Conservation (phyloP, 2,113 vertebrate genomes). For the Charadrius vociferus region DNA sequence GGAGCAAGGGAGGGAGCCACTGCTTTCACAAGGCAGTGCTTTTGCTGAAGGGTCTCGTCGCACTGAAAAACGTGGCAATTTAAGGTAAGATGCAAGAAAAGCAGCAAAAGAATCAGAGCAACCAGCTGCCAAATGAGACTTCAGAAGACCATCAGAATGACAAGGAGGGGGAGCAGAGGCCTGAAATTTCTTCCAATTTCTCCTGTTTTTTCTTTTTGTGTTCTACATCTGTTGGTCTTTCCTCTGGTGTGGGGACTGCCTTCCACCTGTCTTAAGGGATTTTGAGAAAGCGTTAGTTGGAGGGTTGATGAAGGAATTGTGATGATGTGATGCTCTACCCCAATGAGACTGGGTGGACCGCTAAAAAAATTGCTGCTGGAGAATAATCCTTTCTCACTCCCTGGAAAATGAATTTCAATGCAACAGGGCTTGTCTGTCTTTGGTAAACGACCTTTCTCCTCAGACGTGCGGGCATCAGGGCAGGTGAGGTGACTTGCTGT, state of each 20-base stretch:
- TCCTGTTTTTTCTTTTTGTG: background rate
- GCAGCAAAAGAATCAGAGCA: background rate
- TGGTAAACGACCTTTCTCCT: background rate
- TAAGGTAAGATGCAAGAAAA: background rate
- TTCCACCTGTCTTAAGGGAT: background rate
- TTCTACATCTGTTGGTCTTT: background rate
- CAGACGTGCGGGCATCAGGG: background rate
- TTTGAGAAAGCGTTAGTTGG: background rate
- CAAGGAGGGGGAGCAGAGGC: background rate
- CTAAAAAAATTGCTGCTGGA: background rate
- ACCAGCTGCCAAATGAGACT: background rate
- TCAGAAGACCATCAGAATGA: background rate
- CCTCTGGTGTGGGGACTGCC: background rate
- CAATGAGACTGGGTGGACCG: background rate
- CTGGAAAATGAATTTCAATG: background rate
- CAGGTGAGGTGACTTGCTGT: background rate
- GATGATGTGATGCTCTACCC: background rate
- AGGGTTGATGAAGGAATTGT: background rate
- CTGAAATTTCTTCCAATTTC: background rate
- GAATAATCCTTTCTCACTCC: background rate
- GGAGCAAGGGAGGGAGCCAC: background rate
- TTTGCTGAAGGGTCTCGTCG: background rate
- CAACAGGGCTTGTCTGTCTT: background rate
- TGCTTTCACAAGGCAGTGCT: background rate
- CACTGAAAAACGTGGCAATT: background rate